Conservation (phyloP, 2,888 invertebrate genomes). For the Noctua pronuba region DNA sequence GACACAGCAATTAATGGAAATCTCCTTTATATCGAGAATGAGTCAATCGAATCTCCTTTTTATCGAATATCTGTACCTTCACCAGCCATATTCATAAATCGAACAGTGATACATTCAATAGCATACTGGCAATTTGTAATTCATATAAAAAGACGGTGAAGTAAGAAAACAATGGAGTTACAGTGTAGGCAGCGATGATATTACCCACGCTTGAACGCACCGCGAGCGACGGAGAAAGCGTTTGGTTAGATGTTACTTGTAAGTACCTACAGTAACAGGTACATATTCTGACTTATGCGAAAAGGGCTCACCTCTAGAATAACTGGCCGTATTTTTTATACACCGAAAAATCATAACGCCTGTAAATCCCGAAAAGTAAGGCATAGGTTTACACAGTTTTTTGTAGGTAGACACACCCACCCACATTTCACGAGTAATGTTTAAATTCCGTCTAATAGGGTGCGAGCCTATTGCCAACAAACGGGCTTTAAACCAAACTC, state of each 20-base stretch:
- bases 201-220: constrained; percentile 83
- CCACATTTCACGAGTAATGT: not conserved
- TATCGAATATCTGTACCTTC: constrained; percentile 11
- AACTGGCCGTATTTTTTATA: not conserved
- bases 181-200: constrained; percentile 74
- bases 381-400: not conserved
- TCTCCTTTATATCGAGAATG: not conserved
- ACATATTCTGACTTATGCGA: constrained; percentile 25
- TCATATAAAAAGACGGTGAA: constrained; percentile 70
- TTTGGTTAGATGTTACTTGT: constrained; percentile 55
- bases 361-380: not conserved
- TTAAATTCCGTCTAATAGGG: not conserved
- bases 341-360: not conserved
- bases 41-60: constrained; percentile 6
- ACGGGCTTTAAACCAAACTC: not conserved
- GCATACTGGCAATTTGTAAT: constrained; percentile 58
- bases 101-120: constrained; percentile 40
- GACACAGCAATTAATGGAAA: not conserved
- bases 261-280: constrained; percentile 15
- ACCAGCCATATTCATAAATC: constrained; percentile 27
- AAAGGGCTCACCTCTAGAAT: constrained; percentile 45
- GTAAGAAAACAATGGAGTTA: constrained; percentile 77
- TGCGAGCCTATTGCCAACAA: not conserved
- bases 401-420: too few species aligned
- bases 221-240: constrained; percentile 79